phyloP scores from a whole-genome alignment of 1,140 invertebrate species.

The Maconellicoccus hirsutus region DNA sequence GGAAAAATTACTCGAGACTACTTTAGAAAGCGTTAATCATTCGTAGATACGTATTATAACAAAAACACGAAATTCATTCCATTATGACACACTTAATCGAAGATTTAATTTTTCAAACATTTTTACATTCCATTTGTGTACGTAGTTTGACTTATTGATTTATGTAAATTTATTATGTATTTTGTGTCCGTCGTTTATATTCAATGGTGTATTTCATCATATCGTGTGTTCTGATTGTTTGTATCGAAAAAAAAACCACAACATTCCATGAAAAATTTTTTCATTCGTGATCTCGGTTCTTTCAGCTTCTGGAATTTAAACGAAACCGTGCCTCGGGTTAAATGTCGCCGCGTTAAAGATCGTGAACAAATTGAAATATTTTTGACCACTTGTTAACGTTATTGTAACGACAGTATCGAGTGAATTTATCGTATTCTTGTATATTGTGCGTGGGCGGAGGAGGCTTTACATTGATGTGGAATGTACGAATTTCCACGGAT shows the following conservation, averaged over 20 bases:
- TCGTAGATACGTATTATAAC: neutral
- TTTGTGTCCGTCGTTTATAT: neutral
- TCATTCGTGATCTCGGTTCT: neutral
- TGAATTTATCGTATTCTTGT: too few species aligned
- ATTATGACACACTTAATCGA: constrained; percentile 9
- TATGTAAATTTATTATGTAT: constrained; percentile 10
- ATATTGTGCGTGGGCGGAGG: too few species aligned
- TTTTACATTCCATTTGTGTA: constrained; percentile 5
- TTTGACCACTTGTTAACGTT: constrained; percentile 2
- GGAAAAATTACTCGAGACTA: neutral
- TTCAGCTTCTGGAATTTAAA: neutral
- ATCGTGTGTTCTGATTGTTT: neutral
- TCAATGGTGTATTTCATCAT: neutral
- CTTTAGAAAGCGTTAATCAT: constrained; percentile 4
- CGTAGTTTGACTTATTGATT: constrained; percentile 5
- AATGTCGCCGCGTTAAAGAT: neutral
- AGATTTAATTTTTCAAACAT: constrained; percentile 10
- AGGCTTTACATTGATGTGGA: too few species aligned
- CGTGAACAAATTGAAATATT: neutral
- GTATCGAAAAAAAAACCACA: neutral
- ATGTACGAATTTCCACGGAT: too few species aligned
- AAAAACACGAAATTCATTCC: constrained; percentile 9
- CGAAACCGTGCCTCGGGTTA: neutral
- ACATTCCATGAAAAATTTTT: neutral
- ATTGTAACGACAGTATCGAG: too few species aligned